phyloP scores from a whole-genome alignment of 2,113 vertebrate genomes.

The Strix uralensis region DNA sequence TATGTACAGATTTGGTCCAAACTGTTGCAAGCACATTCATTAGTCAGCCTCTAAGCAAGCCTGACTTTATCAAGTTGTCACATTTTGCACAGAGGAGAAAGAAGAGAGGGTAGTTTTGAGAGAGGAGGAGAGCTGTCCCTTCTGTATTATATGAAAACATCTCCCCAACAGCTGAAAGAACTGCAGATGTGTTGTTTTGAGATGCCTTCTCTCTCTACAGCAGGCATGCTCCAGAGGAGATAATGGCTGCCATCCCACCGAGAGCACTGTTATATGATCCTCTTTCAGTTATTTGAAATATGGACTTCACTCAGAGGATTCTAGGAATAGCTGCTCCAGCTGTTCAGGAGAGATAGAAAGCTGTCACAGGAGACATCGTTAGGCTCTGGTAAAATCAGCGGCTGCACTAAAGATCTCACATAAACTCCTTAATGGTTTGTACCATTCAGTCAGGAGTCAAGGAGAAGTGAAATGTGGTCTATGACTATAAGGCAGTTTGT shows the following conservation, averaged over 20 bases:
- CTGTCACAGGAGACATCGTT: slow-evolving; percentile 53
- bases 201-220: slow-evolving; percentile 1
- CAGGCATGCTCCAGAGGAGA: slow-evolving; percentile 6
- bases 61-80: not conserved
- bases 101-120: not conserved
- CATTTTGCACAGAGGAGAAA: not conserved
- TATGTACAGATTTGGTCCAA: not conserved
- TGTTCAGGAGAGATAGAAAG: slow-evolving; percentile 60
- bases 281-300: slow-evolving; percentile 66
- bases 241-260: slow-evolving; percentile 28
- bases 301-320: slow-evolving; percentile 53
- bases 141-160: not conserved
- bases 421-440: slow-evolving; percentile 37
- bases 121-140: not conserved
- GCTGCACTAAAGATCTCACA: slow-evolving; percentile 36
- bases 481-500: slow-evolving; percentile 40
- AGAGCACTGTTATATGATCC: slow-evolving; percentile 35
- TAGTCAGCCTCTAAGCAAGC: not conserved
- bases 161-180: not conserved
- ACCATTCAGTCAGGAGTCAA: slow-evolving; percentile 32
- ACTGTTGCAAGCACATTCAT: not conserved
- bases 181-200: slow-evolving; percentile 11
- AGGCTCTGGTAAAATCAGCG: slow-evolving; percentile 33
- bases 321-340: slow-evolving; percentile 65
- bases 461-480: slow-evolving; percentile 42